These are phyloP conservation scores for Ophion ventricosus DNA, from an alignment of 2,888 invertebrate genomes.

Conservation along the genomic window DNA sequence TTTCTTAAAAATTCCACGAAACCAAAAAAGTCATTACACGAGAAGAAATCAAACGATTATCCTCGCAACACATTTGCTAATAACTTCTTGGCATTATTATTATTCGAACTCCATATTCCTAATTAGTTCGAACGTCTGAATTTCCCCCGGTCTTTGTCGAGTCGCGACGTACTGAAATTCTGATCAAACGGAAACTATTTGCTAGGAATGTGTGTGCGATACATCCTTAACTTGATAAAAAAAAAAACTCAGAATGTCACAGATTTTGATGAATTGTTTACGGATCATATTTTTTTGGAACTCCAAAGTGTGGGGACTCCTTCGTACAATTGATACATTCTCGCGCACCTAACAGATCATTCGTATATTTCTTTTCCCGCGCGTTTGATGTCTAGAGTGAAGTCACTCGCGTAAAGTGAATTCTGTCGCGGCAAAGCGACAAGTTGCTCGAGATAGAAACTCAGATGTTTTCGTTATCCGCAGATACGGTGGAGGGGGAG, in stretches of 20 bases:
- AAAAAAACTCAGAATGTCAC: not conserved
- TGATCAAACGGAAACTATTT: not conserved
- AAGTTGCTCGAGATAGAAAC: not conserved
- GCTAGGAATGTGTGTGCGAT: not conserved
- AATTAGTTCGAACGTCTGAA: not conserved
- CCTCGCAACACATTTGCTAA: not conserved
- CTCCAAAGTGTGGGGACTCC: not conserved
- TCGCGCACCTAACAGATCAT: constrained; percentile 38
- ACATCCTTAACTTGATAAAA: not conserved
- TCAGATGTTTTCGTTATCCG: not conserved
- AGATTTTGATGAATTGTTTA: not conserved
- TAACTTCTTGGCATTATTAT: not conserved
- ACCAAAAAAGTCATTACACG: too few species aligned
- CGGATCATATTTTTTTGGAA: not conserved
- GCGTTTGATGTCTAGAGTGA: constrained; percentile 43
- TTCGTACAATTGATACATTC: constrained; percentile 15
- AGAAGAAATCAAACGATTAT: not conserved
- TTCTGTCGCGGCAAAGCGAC: not conserved
- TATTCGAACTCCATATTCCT: not conserved
- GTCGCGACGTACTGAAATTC: not conserved
- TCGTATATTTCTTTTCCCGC: constrained; percentile 47
- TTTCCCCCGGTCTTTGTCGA: too few species aligned
- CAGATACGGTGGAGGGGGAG: not conserved
- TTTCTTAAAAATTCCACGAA: not conserved
- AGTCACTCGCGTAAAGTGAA: constrained; percentile 49